These are phyloP conservation scores for Drosophila mauritiana DNA, from an alignment of 1,140 invertebrate species.

Conservation along the genomic window DNA sequence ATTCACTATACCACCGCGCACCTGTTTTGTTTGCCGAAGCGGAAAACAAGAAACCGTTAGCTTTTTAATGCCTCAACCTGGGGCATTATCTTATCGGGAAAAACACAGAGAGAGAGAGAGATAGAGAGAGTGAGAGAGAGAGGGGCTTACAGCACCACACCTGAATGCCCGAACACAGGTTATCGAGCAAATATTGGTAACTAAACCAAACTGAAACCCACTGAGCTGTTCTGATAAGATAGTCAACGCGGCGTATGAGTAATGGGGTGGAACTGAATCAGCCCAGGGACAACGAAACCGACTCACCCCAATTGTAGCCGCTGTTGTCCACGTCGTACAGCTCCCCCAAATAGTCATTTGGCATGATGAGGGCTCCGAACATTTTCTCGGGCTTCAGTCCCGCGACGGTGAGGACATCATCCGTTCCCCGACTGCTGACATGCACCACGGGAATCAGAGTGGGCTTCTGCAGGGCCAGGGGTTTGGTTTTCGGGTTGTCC, in stretches of 20 bases:
- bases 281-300: slow-evolving; percentile 33
- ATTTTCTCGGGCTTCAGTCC: slow-evolving; percentile 60
- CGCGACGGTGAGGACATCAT: slow-evolving; percentile 65
- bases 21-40: slow-evolving; percentile 61
- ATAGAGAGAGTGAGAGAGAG: background rate
- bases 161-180: slow-evolving; percentile 54
- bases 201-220: slow-evolving; percentile 45
- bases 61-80: slow-evolving; percentile 60
- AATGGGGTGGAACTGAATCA: slow-evolving; percentile 63
- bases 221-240: slow-evolving; percentile 63
- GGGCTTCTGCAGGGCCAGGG: slow-evolving; percentile 19
- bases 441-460: slow-evolving; percentile 46
- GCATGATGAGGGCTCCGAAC: slow-evolving; percentile 65
- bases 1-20: slow-evolving; percentile 24
- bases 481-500: slow-evolving; percentile 10
- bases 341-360: slow-evolving; percentile 70
- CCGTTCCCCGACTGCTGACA: slow-evolving; percentile 61
- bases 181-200: slow-evolving; percentile 81
- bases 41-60: slow-evolving; percentile 61
- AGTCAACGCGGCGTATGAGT: slow-evolving; percentile 70
- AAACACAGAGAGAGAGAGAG: slow-evolving; percentile 18
- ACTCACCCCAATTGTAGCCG: slow-evolving; percentile 83
- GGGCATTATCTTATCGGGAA: slow-evolving; percentile 65
- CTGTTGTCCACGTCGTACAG: slow-evolving; percentile 68
- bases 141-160: slow-evolving; percentile 46